A percentile compares a stretch with the other conserved stretches of the same genome.
These are phyloP conservation scores for Loriculus beryllinus DNA, from an alignment of 2,797 vertebrate genomes.

Conservation along the genomic window DNA sequence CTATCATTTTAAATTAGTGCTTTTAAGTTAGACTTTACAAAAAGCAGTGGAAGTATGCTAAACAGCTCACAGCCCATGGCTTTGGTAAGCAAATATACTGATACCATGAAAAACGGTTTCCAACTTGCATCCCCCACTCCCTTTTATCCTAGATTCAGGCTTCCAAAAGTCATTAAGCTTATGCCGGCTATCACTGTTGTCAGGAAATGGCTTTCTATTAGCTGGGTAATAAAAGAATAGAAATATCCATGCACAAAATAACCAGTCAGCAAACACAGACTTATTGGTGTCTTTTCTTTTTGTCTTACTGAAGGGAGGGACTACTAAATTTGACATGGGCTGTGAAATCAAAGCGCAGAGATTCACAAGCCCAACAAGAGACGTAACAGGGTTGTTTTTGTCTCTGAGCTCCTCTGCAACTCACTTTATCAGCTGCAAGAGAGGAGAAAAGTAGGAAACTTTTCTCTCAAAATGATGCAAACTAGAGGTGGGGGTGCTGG, in stretches of 20 bases:
- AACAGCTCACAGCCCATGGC: neutral
- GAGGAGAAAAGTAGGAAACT: neutral
- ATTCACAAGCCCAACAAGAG: neutral
- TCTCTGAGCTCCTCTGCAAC: neutral
- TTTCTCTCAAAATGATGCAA: neutral
- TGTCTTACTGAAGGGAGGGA: neutral
- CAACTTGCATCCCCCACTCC: rapidly evolving
- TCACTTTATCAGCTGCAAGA: neutral
- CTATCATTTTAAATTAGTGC: neutral
- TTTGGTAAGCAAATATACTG: neutral
- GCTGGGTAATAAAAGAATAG: neutral
- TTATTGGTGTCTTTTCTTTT: neutral
- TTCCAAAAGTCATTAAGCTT: neutral
- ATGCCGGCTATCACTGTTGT: neutral
- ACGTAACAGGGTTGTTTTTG: neutral
- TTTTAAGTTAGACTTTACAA: neutral
- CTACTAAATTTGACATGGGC: neutral
- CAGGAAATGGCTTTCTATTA: neutral
- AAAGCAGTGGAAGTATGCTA: neutral
- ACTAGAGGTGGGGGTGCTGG: neutral
- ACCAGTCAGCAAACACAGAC: neutral
- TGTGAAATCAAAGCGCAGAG: neutral
- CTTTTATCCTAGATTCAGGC: neutral
- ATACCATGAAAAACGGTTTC: neutral
- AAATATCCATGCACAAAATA: neutral